Conservation (phyloP, 2,888 invertebrate species). For the Exocentrus adspersus region DNA sequence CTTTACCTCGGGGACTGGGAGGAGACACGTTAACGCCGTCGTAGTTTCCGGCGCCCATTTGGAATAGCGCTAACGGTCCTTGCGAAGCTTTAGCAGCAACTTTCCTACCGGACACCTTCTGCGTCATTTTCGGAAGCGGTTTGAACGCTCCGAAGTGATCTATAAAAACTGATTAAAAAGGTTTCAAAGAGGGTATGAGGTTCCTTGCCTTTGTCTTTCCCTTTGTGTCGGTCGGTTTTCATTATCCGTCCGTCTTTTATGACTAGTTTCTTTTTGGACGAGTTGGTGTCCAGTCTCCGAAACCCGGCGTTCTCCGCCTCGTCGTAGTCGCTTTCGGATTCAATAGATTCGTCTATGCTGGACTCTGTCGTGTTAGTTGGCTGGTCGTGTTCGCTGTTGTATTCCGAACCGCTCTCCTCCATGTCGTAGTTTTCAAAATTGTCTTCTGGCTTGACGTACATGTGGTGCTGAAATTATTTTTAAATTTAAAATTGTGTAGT, state of each 20-base stretch:
- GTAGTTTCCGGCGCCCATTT: slow-evolving; percentile 43
- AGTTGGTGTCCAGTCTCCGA: slow-evolving; percentile 65
- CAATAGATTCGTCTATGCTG: slow-evolving; percentile 58
- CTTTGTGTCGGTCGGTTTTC: slow-evolving; percentile 71
- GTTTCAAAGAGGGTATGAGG: not conserved
- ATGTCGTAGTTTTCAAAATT: slow-evolving; percentile 55
- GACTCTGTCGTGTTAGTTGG: slow-evolving; percentile 54
- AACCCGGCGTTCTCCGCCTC: slow-evolving; percentile 64
- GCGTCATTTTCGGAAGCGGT: slow-evolving; percentile 51
- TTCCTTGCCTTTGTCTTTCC: slow-evolving; percentile 57
- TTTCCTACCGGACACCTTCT: slow-evolving; percentile 33
- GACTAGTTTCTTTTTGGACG: slow-evolving; percentile 77
- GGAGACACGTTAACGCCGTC: slow-evolving; percentile 57
- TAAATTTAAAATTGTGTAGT: not conserved
- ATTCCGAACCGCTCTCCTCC: slow-evolving; percentile 60
- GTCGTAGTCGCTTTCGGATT: slow-evolving; percentile 57
- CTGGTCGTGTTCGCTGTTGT: slow-evolving; percentile 59
- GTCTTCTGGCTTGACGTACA: slow-evolving; percentile 39
- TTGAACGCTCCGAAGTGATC: slow-evolving; percentile 35
- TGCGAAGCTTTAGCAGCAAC: slow-evolving; percentile 44
- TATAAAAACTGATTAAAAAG: slow-evolving; percentile 12
- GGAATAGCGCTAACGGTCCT: slow-evolving; percentile 45
- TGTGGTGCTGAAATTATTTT: not conserved
- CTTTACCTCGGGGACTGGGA: slow-evolving; percentile 59
- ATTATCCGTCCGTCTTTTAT: slow-evolving; percentile 75